Percentiles rank a stretch among this genome's conserved stretches.
Conservation (phyloP, 2,113 vertebrate genomes). For the Crotalus horridus region DNA sequence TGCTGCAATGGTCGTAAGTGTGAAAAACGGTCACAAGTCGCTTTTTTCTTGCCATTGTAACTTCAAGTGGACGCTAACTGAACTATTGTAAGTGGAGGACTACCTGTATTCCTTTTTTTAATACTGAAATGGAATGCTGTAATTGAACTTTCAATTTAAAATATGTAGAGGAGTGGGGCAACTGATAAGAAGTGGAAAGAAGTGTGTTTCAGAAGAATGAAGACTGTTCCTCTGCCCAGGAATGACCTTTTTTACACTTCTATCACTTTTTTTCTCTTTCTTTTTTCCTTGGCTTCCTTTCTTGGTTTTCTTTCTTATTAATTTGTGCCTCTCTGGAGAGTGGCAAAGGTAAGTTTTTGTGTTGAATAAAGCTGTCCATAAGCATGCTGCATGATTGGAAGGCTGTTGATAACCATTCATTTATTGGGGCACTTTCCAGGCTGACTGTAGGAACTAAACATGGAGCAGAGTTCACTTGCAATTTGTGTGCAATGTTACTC, state of each 20-base stretch:
- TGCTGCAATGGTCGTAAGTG: not conserved
- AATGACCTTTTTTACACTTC: constrained; percentile 44
- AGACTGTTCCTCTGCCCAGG: constrained; percentile 20
- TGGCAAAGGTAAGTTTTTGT: constrained; percentile 67
- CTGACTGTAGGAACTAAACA: constrained; percentile 47
- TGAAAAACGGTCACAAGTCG: not conserved
- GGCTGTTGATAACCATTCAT: not conserved
- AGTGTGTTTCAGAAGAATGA: constrained; percentile 38
- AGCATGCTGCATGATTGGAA: constrained; percentile 60
- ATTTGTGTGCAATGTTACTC: not conserved
- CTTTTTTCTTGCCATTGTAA: not conserved
- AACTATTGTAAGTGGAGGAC: not conserved
- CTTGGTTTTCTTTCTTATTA: constrained; percentile 29
- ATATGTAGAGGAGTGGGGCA: not conserved
- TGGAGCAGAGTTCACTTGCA: not conserved
- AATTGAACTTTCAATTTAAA: not conserved
- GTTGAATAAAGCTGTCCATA: constrained; percentile 9
- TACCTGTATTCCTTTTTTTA: not conserved
- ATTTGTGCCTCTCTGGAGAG: constrained; percentile 75
- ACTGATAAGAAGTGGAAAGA: not conserved
- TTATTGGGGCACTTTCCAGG: constrained; percentile 49
- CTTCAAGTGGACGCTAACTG: not conserved
- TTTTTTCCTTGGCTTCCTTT: not conserved
- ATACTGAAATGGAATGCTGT: not conserved
- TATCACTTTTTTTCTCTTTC: constrained; percentile 24